Evolutionary conservation across 2,113 vertebrate genomes (phyloP).

Genomic region (Paratilapia polleni): DNA sequence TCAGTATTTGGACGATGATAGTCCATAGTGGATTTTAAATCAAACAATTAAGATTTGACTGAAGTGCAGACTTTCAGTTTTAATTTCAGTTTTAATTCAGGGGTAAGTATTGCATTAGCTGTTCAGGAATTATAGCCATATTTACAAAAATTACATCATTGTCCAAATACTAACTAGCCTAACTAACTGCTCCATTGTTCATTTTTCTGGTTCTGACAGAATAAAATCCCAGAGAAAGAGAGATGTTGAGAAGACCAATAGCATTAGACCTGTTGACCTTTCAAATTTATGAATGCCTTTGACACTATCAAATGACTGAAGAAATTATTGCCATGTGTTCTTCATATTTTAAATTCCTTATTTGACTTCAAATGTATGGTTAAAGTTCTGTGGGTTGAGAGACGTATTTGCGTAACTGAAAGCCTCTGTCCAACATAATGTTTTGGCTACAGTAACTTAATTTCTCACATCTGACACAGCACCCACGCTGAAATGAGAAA

Average conservation of each 20-base stretch:
- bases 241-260: background rate
- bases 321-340: background rate
- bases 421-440: constrained; percentile 13
- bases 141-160: too few species aligned
- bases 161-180: too few species aligned
- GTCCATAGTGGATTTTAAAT: too few species aligned
- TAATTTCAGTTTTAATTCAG: too few species aligned
- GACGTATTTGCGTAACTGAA: constrained; percentile 37
- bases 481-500: constrained; percentile 53
- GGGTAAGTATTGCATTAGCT: too few species aligned
- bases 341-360: background rate
- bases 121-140: too few species aligned
- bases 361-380: background rate
- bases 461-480: constrained; percentile 34
- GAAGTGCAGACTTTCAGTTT: too few species aligned
- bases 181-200: background rate
- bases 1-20: too few species aligned
- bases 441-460: constrained; percentile 22
- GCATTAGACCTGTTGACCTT: background rate
- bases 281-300: background rate
- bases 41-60: too few species aligned
- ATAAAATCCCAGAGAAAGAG: background rate
- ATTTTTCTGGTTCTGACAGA: background rate
- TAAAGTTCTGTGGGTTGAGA: background rate
- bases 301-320: background rate